Evolutionary conservation across 2,797 vertebrate species (phyloP).

Genomic region (Malurus splendens): DNA sequence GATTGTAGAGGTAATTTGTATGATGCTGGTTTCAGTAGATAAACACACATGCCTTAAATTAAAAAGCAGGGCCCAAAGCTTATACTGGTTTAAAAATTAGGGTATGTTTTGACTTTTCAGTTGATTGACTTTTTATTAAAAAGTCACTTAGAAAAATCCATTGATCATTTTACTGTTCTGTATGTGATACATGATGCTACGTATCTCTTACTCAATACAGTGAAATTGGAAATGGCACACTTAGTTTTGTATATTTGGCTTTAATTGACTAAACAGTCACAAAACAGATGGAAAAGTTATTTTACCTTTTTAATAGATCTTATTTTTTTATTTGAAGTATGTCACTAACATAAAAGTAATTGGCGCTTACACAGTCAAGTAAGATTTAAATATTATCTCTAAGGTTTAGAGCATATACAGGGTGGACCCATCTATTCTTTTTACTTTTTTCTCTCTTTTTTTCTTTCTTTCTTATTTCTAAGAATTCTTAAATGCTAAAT

Average conservation of each 20-base stretch:
- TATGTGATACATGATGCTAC: not conserved
- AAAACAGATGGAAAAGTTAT: slow-evolving; percentile 50
- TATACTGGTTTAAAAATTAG: slow-evolving; percentile 66
- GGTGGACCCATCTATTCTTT: slow-evolving; percentile 26
- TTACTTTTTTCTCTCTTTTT: not conserved
- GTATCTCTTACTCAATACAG: slow-evolving; percentile 36
- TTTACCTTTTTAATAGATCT: slow-evolving; percentile 70
- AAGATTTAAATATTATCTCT: slow-evolving; percentile 57
- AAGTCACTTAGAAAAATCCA: slow-evolving; percentile 60
- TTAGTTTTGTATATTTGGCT: slow-evolving; percentile 66
- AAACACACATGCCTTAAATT: slow-evolving; percentile 83
- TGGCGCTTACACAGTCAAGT: slow-evolving; percentile 42
- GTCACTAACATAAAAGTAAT: slow-evolving; percentile 55
- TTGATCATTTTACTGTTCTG: slow-evolving; percentile 37
- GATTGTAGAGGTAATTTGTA: slow-evolving; percentile 76
- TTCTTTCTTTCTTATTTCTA: slow-evolving; percentile 17
- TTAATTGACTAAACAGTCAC: slow-evolving; percentile 47
- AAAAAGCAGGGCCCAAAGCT: slow-evolving; percentile 75
- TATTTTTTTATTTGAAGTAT: slow-evolving; percentile 73
- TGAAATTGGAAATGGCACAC: slow-evolving; percentile 46
- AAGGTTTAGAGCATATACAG: slow-evolving; percentile 52
- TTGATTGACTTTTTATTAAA: slow-evolving; percentile 63
- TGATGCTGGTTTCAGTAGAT: slow-evolving; percentile 67
- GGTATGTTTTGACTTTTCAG: slow-evolving; percentile 55
- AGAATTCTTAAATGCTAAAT: slow-evolving; percentile 29